Base-by-base conservation (phyloP, 1,140 invertebrate genomes). In the Argopecten irradians region DNA sequence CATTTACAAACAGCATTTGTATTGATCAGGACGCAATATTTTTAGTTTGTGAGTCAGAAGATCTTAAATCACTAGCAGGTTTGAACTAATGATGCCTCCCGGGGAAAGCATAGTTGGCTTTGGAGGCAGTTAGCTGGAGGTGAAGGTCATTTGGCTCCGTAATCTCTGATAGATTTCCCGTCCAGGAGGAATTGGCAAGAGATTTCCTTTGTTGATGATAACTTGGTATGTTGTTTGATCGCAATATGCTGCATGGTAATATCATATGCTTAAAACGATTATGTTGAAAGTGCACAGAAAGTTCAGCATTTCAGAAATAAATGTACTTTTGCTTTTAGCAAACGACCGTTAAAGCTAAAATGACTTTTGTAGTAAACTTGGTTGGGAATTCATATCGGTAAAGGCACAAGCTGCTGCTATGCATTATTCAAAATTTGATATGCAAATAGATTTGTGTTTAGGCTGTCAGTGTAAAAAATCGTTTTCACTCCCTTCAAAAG, bases 1-100 rank as follows among this genome's bases (percentile, higher is more conserved):
- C 55, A 71, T 71, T 71, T 71, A n/a, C 55, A 71, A 71, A 71
- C 55, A 71, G 22, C 55, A 71, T 71, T 71, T 71, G 55, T 71
- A 71, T 71, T 71, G n/a, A 71, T 71, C 55, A 71, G 22, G 55
- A 71, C 1, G n/a, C 55, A 71, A 28, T 71, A 71, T 71, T 71
- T 71, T 71, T 28, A 1, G 7, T 39, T 71, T 71, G 22, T 71
- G 55, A 71, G 55, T 71, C 55, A 71, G 55, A 71, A 71, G 55
- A 71, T 71, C n/a, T 71, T n/a, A 71, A 71, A 28, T 71, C 55
- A 71, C 55, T n/a, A 71, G 22, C n/a, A 71, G 55, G 55, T n/a
- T 71, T 71, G 55, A 28, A 71, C 8, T 71, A 71, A 71, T 71
- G 55, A 71, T 71, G 55, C 16, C 55, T 71, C 55, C 28, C 22